Conservation (phyloP, 1,140 invertebrate genomes). For the Drosophila nigrodunni region DNA sequence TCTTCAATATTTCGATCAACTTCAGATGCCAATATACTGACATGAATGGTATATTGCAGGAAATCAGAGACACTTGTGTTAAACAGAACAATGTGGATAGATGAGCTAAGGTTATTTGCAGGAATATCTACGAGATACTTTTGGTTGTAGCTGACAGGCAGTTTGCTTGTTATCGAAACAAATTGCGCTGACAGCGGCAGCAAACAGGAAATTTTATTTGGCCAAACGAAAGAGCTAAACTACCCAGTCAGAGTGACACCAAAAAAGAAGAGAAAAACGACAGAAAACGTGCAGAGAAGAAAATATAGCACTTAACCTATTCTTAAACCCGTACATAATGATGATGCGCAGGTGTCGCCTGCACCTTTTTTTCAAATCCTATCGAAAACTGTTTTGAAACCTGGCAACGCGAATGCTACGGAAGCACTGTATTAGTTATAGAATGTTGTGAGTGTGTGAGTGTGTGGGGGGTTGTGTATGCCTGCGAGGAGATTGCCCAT, state of each 20-base stretch:
- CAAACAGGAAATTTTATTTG: slow-evolving; percentile 72
- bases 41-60: too few relatives aligned
- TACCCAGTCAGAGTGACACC: slow-evolving; percentile 4
- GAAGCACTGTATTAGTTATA: slow-evolving; percentile 75
- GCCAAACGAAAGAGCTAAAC: slow-evolving; percentile 48
- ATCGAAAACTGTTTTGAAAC: slow-evolving; percentile 32
- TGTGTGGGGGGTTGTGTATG: slow-evolving; percentile 46
- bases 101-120: not conserved
- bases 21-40: too few relatives aligned
- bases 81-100: not conserved
- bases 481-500: slow-evolving; percentile 84
- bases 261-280: not conserved
- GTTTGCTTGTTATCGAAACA: slow-evolving; percentile 75
- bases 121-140: slow-evolving; percentile 30
- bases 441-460: slow-evolving; percentile 6
- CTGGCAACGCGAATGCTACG: slow-evolving; percentile 45
- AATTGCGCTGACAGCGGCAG: slow-evolving; percentile 69
- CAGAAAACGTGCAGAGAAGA: slow-evolving; percentile 1
- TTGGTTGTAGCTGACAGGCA: slow-evolving; percentile 38
- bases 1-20: too few relatives aligned
- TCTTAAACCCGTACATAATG: slow-evolving; percentile 68
- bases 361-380: slow-evolving; percentile 66
- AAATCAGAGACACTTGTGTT: not conserved
- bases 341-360: slow-evolving; percentile 76
- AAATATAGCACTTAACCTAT: slow-evolving; percentile 70